These are phyloP conservation scores for Mylabris phalerata DNA, from an alignment of 1,140 invertebrate species.

Conservation along the genomic window DNA sequence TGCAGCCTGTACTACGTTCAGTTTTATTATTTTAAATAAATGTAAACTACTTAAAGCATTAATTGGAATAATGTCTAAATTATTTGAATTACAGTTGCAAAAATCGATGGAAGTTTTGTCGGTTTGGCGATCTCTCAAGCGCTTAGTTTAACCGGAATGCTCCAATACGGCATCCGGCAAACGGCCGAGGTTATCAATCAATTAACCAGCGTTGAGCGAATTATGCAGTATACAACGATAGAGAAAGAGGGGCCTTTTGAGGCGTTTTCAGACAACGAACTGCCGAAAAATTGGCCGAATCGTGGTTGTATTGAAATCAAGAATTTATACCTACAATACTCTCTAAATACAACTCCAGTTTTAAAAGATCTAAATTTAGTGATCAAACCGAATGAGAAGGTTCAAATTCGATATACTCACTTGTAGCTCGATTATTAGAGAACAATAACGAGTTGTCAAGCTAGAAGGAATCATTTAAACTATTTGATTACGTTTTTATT, in stretches of 20 bases:
- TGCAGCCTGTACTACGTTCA: conserved; percentile 60
- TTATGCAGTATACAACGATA: conserved; percentile 63
- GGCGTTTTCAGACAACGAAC: conserved; percentile 49
- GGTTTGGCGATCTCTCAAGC: conserved; percentile 72
- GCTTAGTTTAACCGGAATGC: conserved; percentile 71
- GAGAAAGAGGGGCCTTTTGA: conserved; percentile 48
- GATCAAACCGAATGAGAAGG: conserved; percentile 51
- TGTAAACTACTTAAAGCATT: background rate
- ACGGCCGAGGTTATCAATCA: conserved; percentile 73
- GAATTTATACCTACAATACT: conserved; percentile 49
- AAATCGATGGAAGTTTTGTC: conserved; percentile 47
- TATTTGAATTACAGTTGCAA: background rate
- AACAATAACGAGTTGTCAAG: too few relatives aligned
- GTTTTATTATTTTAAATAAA: conserved; percentile 54
- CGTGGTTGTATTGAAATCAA: conserved; percentile 57
- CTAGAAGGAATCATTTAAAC: too few relatives aligned
- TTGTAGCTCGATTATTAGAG: background rate
- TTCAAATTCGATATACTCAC: conserved; percentile 4
- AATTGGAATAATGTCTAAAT: background rate
- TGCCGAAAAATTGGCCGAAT: conserved; percentile 57
- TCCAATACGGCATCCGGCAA: conserved; percentile 77
- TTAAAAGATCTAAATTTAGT: conserved; percentile 49
- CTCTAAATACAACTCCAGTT: conserved; percentile 42
- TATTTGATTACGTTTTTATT: too few relatives aligned
- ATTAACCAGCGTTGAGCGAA: conserved; percentile 74